A percentile compares a stretch with the other conserved stretches of the same genome.
Conservation (phyloP, 2,797 vertebrate genomes). For the Bucorvus abyssinicus region DNA sequence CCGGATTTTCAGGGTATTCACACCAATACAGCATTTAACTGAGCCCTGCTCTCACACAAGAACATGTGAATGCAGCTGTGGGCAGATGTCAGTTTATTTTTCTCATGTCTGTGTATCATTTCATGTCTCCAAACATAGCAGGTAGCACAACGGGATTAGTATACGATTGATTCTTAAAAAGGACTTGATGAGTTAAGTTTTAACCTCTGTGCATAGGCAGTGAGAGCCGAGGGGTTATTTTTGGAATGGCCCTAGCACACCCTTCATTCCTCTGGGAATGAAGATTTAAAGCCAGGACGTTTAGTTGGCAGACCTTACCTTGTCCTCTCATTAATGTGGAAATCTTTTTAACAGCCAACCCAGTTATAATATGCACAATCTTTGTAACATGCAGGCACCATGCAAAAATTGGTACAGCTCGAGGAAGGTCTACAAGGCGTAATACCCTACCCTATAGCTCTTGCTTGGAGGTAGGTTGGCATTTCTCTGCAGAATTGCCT, state of each 20-base stretch:
- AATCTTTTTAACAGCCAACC: background rate
- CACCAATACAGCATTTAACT: background rate
- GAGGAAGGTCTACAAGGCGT: background rate
- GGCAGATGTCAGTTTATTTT: background rate
- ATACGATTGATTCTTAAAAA: background rate
- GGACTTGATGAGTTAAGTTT: background rate
- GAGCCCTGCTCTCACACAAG: background rate
- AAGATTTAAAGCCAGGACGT: background rate
- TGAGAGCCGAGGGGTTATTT: background rate
- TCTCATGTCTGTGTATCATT: background rate
- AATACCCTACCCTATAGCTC: background rate
- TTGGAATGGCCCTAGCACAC: background rate
- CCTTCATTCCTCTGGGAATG: background rate
- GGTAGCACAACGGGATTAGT: background rate
- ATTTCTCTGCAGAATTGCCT: background rate
- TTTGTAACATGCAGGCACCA: background rate
- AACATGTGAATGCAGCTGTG: background rate
- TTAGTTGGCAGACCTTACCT: background rate
- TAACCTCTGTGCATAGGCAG: background rate
- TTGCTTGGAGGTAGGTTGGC: background rate
- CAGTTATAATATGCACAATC: background rate
- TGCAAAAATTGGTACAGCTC: background rate
- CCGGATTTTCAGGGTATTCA: conserved; percentile 6
- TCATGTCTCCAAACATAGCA: background rate
- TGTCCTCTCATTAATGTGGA: background rate